Conservation (phyloP, 1,140 invertebrate genomes). For the Drosophila rufa region DNA sequence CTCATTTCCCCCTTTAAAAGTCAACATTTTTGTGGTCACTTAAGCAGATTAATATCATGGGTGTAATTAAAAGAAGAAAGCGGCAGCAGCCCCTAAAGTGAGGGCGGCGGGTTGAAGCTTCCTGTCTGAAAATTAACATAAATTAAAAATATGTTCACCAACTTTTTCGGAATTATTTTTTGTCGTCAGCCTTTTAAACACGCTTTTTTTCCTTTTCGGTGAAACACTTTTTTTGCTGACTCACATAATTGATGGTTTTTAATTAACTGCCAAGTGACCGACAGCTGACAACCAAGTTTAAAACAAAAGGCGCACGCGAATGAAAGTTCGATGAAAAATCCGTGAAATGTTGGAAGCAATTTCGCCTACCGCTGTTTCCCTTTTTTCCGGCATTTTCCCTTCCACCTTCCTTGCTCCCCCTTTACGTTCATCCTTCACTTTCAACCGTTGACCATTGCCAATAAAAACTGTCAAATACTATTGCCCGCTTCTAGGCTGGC, state of each 20-base stretch:
- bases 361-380: constrained; percentile 4
- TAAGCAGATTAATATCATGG: constrained; percentile 84
- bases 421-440: not conserved
- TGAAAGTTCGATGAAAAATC: constrained; percentile 41
- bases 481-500: constrained; percentile 53
- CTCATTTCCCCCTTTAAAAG: constrained; percentile 30
- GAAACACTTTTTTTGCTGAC: constrained; percentile 21
- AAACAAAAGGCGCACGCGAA: constrained; percentile 23
- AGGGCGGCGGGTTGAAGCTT: constrained; percentile 36
- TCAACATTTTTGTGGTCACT: constrained; percentile 84
- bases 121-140: constrained; percentile 72
- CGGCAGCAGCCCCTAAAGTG: constrained; percentile 35
- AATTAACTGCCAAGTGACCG: constrained; percentile 83
- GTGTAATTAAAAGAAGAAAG: constrained; percentile 76
- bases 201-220: constrained; percentile 29
- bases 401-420: not conserved
- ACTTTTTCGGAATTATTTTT: constrained; percentile 48
- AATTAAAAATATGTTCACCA: constrained; percentile 74
- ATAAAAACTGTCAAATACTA: constrained; percentile 71
- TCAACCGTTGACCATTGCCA: constrained; percentile 44
- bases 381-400: constrained; percentile 39
- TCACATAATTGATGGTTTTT: constrained; percentile 83
- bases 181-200: constrained; percentile 37
- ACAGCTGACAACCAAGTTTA: constrained; percentile 62
- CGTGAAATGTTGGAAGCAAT: constrained; percentile 33